phyloP scores from a whole-genome alignment of 2,797 vertebrate species.

The Meriones psammophilus region DNA sequence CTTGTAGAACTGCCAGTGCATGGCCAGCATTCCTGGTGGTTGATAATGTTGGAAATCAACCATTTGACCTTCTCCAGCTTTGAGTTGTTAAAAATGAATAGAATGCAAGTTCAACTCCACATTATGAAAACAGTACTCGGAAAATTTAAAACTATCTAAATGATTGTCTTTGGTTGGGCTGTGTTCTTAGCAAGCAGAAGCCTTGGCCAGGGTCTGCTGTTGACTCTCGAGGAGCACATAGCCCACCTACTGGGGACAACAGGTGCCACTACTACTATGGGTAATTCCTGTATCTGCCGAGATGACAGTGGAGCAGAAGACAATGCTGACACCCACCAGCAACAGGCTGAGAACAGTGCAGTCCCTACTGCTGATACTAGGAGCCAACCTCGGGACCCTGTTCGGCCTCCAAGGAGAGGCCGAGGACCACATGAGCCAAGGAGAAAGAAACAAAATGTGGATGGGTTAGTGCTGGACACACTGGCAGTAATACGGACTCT shows the following conservation, averaged over 20 bases:
- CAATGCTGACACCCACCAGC: conserved; percentile 90
- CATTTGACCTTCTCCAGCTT: conserved; percentile 75
- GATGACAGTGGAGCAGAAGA: conserved; percentile 98
- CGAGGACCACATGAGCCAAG: conserved; percentile 97
- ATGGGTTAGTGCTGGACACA: conserved; percentile 98
- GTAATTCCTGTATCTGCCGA: conserved; percentile 98
- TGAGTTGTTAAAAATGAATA: conserved; percentile 82
- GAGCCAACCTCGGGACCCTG: conserved; percentile 95
- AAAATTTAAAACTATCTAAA: conserved; percentile 93
- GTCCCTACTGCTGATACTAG: conserved; percentile 90
- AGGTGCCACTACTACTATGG: conserved; percentile 91
- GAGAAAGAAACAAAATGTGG: conserved; percentile 98
- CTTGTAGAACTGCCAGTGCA: conserved; percentile 83
- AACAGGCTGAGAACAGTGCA: conserved; percentile 91
- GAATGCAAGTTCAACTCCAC: conserved; percentile 87
- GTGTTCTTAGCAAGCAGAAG: conserved; percentile 98
- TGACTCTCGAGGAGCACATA: conserved; percentile 91
- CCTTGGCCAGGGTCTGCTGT: conserved; percentile 95
- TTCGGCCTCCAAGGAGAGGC: conserved; percentile 96
- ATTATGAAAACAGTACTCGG: conserved; percentile 88
- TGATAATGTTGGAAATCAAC: conserved; percentile 83
- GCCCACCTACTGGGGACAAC: conserved; percentile 90
- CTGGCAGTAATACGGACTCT: conserved; percentile 98
- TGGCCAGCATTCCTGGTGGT: conserved; percentile 80
- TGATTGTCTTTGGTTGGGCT: conserved; percentile 98